Evolutionary conservation across 92 coral and sea anemone genomes (phyloP).

Genomic region (Micromussa lordhowensis): DNA sequence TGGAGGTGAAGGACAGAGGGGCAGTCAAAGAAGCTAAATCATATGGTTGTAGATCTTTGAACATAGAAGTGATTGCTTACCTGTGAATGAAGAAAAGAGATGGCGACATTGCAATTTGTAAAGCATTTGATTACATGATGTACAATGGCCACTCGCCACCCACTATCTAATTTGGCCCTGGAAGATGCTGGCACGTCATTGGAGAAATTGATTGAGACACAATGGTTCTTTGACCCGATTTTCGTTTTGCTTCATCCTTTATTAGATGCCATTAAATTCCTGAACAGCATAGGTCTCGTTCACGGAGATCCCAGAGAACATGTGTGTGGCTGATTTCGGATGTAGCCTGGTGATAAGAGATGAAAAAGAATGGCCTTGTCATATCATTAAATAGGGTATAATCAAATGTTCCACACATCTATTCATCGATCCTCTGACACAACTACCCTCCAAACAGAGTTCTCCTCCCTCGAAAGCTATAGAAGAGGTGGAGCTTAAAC

Average conservation of each 20-base stretch:
- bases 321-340: background rate
- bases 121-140: too few species aligned
- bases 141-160: too few species aligned
- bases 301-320: background rate
- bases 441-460: background rate
- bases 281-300: background rate
- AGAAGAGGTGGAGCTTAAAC: background rate
- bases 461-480: background rate
- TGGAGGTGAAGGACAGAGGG: background rate
- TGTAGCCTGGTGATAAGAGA: constrained; percentile 2
- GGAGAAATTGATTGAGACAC: background rate
- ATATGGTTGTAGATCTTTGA: background rate
- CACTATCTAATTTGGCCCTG: background rate
- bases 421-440: background rate
- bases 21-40: background rate
- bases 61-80: constrained; percentile 10
- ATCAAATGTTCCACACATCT: background rate
- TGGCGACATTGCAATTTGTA: background rate
- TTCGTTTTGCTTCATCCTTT: background rate
- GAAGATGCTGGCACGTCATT: background rate
- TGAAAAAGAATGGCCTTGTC: background rate
- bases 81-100: background rate
- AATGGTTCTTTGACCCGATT: constrained; percentile 17
- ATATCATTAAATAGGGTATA: too few species aligned
- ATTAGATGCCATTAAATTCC: background rate